Base-by-base conservation (phyloP, 2,888 invertebrate genomes). In the Protodeltote pygarga region DNA sequence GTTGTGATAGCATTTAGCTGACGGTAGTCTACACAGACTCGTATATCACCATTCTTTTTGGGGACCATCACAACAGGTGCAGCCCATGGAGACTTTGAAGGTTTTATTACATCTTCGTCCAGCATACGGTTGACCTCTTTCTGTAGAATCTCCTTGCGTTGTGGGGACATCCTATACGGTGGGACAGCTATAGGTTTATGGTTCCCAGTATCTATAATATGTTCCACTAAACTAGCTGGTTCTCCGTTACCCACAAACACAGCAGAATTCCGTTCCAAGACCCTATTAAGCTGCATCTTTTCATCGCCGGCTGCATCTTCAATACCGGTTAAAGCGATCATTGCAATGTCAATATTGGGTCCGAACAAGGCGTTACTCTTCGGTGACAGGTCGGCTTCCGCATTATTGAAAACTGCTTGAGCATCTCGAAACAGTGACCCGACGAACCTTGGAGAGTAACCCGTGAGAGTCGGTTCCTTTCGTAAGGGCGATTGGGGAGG, bases 61-160 rank as follows among this genome's bases (percentile, higher is more conserved):
- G 47, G 40, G 6, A 47, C 40, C 40, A 40, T 34, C 1, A 39
- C 33, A 2, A 46, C 46, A 10, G 46, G 40, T 17, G 46, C 33
- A 10, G 46, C 19, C 34, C 40, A 41, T 2, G 41, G 48, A 5
- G 48, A 48, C 2, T 3, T 33, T 0, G 25, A 42, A 3, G 20
- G 25, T 0, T 9, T 14, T 1, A 29, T 44, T 3, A 35, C 29
- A 5, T 8, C 27, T 5, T 16, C 27, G 0, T n/a, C 11, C 4
- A 25, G 0, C 40, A 32, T 40, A 0, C 24, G 11, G 0, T 21
- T 2, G 0, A 29, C n/a, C 3, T 40, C 32, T 3, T 32, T 27
- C 0, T 3, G 23, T 14, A 41, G 2, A 5, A 31, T n/a, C n/a
- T 41, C 14, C 5, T 25, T 41, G 1, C 25, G 23, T 3, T 21